Evolutionary conservation across 2,888 invertebrate species (phyloP).

Genomic region (Clusia tigrina): DNA sequence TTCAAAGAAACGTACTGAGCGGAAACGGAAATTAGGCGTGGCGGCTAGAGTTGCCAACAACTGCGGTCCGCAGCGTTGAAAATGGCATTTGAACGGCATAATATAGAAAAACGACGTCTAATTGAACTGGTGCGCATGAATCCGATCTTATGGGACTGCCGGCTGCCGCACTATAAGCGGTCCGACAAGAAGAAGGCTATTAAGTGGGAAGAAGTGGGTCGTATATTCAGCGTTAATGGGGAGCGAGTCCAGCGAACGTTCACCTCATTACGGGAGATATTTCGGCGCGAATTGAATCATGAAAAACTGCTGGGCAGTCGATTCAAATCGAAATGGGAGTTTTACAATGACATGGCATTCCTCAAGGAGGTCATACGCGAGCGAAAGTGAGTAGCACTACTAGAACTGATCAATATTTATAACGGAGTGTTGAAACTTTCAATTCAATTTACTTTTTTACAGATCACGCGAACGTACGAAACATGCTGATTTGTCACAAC

Average conservation of each 20-base stretch:
- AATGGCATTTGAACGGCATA: slow-evolving; percentile 62
- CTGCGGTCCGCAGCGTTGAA: slow-evolving; percentile 1
- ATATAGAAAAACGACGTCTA: slow-evolving; percentile 62
- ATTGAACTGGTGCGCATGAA: slow-evolving; percentile 61
- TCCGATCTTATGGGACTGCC: slow-evolving; percentile 61
- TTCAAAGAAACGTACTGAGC: not conserved
- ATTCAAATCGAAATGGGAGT: slow-evolving; percentile 62
- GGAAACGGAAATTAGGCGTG: slow-evolving; percentile 3
- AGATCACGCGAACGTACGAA: slow-evolving; percentile 57
- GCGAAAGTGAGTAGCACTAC: slow-evolving; percentile 52
- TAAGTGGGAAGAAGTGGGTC: slow-evolving; percentile 61
- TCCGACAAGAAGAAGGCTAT: slow-evolving; percentile 61
- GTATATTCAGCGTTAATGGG: slow-evolving; percentile 58
- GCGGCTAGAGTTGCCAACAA: no score
- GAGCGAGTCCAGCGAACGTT: slow-evolving; percentile 61
- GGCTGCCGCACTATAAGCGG: slow-evolving; percentile 60
- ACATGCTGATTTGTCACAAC: slow-evolving; percentile 27
- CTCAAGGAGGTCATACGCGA: slow-evolving; percentile 61
- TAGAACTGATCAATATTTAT: not conserved
- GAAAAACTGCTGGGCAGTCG: slow-evolving; percentile 59
- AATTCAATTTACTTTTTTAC: slow-evolving; percentile 17
- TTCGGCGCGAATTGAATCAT: slow-evolving; percentile 58
- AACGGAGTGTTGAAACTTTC: no score
- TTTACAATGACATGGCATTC: slow-evolving; percentile 60
- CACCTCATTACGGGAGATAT: slow-evolving; percentile 59